A percentile compares a stretch with the other conserved stretches of the same genome.
Evolutionary conservation across 2,888 invertebrate species (phyloP).

Genomic region (Seira musarum): DNA sequence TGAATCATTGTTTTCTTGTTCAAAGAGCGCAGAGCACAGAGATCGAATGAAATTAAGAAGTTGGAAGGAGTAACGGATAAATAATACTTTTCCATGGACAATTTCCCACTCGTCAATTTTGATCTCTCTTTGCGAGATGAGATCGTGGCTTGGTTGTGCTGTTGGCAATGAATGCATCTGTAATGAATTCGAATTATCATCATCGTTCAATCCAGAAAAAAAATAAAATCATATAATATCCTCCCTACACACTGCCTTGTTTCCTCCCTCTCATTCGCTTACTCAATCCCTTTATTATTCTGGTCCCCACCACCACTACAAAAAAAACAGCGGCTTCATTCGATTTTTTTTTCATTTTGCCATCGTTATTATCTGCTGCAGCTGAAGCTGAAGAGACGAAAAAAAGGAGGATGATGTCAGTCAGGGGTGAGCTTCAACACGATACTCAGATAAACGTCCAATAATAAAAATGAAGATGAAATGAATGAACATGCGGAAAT

Average conservation of each 20-base stretch:
- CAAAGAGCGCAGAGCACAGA: background rate
- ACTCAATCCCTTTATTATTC: background rate
- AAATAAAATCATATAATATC: too few species aligned
- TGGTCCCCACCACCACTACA: background rate
- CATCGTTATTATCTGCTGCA: background rate
- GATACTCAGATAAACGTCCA: background rate
- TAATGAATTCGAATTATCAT: background rate
- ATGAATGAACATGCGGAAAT: slow-evolving; percentile 44
- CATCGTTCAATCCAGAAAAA: background rate
- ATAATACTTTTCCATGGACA: background rate
- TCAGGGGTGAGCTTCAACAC: background rate
- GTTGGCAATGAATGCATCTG: too few species aligned
- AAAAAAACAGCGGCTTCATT: background rate
- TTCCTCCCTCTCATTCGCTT: background rate
- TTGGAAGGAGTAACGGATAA: background rate
- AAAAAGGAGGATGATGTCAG: background rate
- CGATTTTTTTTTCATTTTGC: too few species aligned
- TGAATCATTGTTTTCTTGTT: background rate
- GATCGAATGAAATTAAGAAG: background rate
- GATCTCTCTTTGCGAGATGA: too few species aligned
- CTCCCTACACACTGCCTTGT: too few species aligned
- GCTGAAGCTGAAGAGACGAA: too few species aligned
- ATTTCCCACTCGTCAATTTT: background rate
- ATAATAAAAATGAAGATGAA: slow-evolving; percentile 39
- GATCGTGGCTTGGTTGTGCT: too few species aligned